Conservation (phyloP, 2,797 vertebrate genomes). For the Macropodus opercularis region DNA sequence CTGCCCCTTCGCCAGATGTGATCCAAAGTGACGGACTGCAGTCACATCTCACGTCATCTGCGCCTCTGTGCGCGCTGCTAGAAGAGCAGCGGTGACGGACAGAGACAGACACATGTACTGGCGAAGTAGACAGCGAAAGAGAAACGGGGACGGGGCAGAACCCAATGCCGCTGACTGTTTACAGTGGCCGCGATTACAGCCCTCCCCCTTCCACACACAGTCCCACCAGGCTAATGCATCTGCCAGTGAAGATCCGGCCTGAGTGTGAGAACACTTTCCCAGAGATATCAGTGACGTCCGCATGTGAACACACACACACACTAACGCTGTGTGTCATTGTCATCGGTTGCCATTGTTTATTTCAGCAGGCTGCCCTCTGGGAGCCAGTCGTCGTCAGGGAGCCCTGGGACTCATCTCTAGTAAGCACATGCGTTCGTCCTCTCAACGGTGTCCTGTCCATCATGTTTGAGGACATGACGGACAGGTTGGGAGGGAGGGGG, state of each 20-base stretch:
- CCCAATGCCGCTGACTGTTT: constrained; percentile 67
- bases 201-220: constrained; percentile 6
- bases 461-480: constrained; percentile 25
- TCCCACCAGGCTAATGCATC: constrained; percentile 73
- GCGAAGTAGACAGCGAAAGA: constrained; percentile 49
- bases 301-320: constrained; percentile 40
- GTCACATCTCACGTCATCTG: constrained; percentile 23
- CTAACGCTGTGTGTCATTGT: constrained; percentile 47
- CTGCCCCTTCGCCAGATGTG: constrained; percentile 20
- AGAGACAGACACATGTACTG: constrained; percentile 55
- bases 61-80: constrained; percentile 9
- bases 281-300: constrained; percentile 79
- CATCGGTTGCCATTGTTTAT: constrained; percentile 61
- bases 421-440: no score
- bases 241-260: constrained; percentile 70
- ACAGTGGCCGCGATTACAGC: constrained; percentile 64
- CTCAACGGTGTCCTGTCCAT: no score
- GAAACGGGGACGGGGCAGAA: constrained; percentile 57
- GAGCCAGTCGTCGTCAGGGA: constrained; percentile 20
- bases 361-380: constrained; percentile 34
- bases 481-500: background rate
- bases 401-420: constrained; percentile 10
- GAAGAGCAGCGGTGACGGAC: constrained; percentile 43
- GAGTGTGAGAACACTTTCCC: constrained; percentile 71
- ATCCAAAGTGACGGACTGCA: constrained; percentile 3